Evolutionary conservation across 2,113 vertebrate species (phyloP), one percentile per base, ranked within the genome.

Genomic region (Erythrolamprus reginae): DNA sequence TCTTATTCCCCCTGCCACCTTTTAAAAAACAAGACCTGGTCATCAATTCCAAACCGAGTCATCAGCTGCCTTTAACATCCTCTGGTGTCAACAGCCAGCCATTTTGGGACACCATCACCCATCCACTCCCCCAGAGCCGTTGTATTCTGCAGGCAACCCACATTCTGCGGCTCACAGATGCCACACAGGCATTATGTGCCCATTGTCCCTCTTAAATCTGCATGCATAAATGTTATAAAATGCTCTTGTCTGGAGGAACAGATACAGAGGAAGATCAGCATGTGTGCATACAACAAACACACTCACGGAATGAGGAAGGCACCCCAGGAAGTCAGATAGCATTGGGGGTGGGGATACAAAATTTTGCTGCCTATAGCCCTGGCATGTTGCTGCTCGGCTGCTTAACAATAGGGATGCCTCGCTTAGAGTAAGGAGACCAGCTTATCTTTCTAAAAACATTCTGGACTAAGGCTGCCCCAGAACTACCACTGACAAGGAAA

Each of bases 181-280:
- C 15, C 26, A 17, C 50, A 38, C 48, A 53, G 15, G 51, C n/a
- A 33, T 53, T 53, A 38, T 51, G 9, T 53, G n/a, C 5, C 7
- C 10, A n/a, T 51, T 21, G 33, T 38, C 19, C 52, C 51, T 19
- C 4, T 48, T 45, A 53, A 65, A 26, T 21, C 38, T 9, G 0
- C 9, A 9, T 7, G 0, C 2, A 3, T 1, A 28, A 85, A 61
- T 2, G 0, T 56, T 0, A 28, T 5, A 0, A n/a, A 2, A 12
- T 17, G 19, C 0, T 0, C 0, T 1, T n/a, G 23, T 42, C n/a
- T 70, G 58, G 52, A 90, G 24, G 33, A 26, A 55, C 2, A 47
- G 47, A 77, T 8, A 77, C 33, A 77, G 7, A 77, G 70, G 70
- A 42, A 42, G 19, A 77, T 77, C 33, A 19, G 48, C 12, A 21